Evolutionary conservation across 2,888 invertebrate species (phyloP), one percentile per base, ranked within the genome.

Genomic region (Brachyptera putata): DNA sequence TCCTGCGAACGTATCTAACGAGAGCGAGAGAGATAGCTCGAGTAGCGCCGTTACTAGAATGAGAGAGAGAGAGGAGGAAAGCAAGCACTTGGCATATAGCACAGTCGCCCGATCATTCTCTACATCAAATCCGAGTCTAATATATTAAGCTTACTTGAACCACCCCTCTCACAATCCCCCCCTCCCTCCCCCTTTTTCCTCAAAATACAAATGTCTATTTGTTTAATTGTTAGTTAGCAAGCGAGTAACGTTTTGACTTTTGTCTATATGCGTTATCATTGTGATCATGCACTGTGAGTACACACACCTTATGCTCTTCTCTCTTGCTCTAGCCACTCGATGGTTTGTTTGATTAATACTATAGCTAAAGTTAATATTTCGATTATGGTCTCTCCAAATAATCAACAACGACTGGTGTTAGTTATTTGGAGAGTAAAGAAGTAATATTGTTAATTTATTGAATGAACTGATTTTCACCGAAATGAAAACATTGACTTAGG

Each of bases 61-160:
- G n/a, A n/a, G n/a, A n/a, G 13, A 11, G 26, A 36, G 41, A 18
- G 41, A 14, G 24, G 18, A 39, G 26, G 41, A 26, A 30, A 22
- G 57, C 14, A 41, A 24, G 21, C 25, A 16, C 43, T 41, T 16
- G 43, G 24, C n/a, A 22, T n/a, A 41, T 14, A 14, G 48, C 26
- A n/a, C 5, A 21, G 22, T 18, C 21, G 13, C 34, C 48, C 48
- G 34, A 26, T 48, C 56, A 7, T 24, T n/a, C 39, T 18, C 25
- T 43, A 21, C 57, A 46, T 24, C 57, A 34, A 46, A 46, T 57
- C 57, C 57, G 25, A 30, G 46, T 48, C 57, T 57, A 57, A 57
- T 57, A 57, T 57, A 46, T 57, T 57, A 46, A 57, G 57, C 57
- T 43, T 53, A 53, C 59, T 59, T 59, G 53, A 58, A 37, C 36